Conservation (phyloP, 2,888 invertebrate species). For the Aradus depressus region DNA sequence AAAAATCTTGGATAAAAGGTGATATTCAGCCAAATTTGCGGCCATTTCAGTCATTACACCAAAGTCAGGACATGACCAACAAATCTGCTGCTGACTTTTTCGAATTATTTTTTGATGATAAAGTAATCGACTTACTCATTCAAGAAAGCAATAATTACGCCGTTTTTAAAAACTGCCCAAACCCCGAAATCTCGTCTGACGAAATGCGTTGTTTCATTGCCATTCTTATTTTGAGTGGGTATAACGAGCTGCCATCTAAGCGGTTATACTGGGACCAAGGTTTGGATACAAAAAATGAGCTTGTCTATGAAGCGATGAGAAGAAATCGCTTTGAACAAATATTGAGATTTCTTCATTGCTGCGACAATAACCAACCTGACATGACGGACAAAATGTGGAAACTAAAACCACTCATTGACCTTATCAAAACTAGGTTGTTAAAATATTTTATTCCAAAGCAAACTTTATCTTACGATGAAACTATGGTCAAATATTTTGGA, state of each 20-base stretch:
- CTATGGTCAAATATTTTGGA: constrained; percentile 35
- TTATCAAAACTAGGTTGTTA: constrained; percentile 28
- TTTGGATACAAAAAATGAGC: constrained; percentile 25
- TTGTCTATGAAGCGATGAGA: constrained; percentile 28
- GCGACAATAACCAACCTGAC: constrained; percentile 29
- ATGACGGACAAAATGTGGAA: constrained; percentile 31
- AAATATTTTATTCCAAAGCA: constrained; percentile 24
- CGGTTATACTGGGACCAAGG: constrained; percentile 28
- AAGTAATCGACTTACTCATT: too few relatives aligned
- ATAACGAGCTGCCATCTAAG: constrained; percentile 26
- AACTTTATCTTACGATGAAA: constrained; percentile 32
- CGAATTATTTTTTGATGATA: too few relatives aligned
- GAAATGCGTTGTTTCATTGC: constrained; percentile 17
- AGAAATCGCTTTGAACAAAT: constrained; percentile 29
- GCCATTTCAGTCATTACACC: too few relatives aligned
- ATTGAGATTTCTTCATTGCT: constrained; percentile 29
- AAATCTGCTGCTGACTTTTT: too few relatives aligned
- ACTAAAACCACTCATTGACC: constrained; percentile 28
- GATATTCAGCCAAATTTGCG: too few relatives aligned
- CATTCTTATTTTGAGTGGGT: constrained; percentile 29
- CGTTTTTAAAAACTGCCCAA: constrained; percentile 22
- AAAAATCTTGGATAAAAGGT: too few relatives aligned
- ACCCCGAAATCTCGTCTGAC: constrained; percentile 23
- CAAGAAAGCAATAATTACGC: too few relatives aligned
- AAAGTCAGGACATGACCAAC: too few relatives aligned